Evolutionary conservation across 2,797 vertebrate species (phyloP), one percentile per base, ranked within the genome.

Genomic region (Pangasius mekongensis): DNA sequence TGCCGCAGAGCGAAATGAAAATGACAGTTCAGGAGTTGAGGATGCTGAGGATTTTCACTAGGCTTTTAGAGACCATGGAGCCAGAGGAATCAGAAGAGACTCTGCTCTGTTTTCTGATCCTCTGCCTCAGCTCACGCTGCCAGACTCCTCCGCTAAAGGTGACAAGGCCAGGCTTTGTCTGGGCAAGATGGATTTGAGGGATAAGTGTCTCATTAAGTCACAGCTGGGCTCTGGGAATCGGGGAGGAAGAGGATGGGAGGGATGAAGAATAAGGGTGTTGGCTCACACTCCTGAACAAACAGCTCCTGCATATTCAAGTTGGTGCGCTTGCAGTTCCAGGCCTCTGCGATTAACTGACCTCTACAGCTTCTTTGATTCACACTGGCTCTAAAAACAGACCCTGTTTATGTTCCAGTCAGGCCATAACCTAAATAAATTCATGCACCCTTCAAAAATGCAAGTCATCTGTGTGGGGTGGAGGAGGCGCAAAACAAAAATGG

Each of bases 91-190:
- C 43, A 58, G 80, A 83, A 86, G 49, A 83, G 56, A 69, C 56
- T 71, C 47, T 0, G 20, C 49, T 89, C 88, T 74, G 86, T 84
- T 85, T 87, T 81, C 54, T 3, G 39, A 71, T 84, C 58, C 52
- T 43, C 71, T 87, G 80, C n/a, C 56, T 62, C 16, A 14, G 56
- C 49, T 87, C 66, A n/a, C 84, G 24, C 58, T 90, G 90, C 91
- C 88, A 83, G 87, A 73, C 89, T 84, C 83, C 74, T 81, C 88
- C 67, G 14, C 86, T 89, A 89, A 78, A 91, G 87, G 64, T 88
- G 89, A 90, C 88, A 92, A 92, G 93, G 87, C 90, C 88, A 22
- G 90, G 86, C 88, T 90, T 86, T 92, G 89, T 93, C 89, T 90
- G 71, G 84, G 84, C 71, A 86, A 87, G 92, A 92, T 92, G 78